Evolutionary conservation across 2,113 vertebrate genomes (phyloP), one percentile per base, ranked within the genome.

Genomic region (Eurypyga helias): DNA sequence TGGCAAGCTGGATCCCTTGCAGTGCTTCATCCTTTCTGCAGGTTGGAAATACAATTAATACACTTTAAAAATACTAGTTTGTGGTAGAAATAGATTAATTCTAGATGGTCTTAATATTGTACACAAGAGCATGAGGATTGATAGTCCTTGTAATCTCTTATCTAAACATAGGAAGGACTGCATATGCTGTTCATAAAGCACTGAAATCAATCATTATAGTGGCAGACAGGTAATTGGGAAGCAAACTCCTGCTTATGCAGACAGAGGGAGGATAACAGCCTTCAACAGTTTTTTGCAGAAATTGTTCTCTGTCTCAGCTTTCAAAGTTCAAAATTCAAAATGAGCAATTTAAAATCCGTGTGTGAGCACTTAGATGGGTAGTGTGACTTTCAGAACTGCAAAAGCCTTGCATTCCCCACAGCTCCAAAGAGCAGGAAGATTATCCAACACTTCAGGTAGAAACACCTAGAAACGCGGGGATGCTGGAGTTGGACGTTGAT

Each of bases 131-230:
- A 46, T 48, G 54, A 94, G 96, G 89, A 96, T 93, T 96, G 92
- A 96, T 96, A 94, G 89, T 64, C 79, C 46, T 83, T 93, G 79
- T 93, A 95, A 95, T 97, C 94, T 97, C 89, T 97, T 97, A 95
- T 89, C 89, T 92, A 94, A 96, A 84, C 92, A 95, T 1, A 71
- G 96, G 96, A 90, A 83, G 69, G 89, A 54, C 76, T 90, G 92
- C 92, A 80, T 95, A 79, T 93, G 94, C 88, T 94, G 72, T 75
- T 95, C 94, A 95, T 92, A 85, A 97, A 95, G 89, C 72, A 26
- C 83, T 83, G 75, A 83, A 94, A 97, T 97, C 91, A 93, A 92
- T 96, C 97, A 96, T 70, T 57, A 48, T 20, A 67, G 86, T 93
- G 94, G 72, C 90, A 95, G 78, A 46, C 76, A 95, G 84, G 92